Base-by-base conservation (phyloP, 2,113 vertebrate species). In the Columba janthina region DNA sequence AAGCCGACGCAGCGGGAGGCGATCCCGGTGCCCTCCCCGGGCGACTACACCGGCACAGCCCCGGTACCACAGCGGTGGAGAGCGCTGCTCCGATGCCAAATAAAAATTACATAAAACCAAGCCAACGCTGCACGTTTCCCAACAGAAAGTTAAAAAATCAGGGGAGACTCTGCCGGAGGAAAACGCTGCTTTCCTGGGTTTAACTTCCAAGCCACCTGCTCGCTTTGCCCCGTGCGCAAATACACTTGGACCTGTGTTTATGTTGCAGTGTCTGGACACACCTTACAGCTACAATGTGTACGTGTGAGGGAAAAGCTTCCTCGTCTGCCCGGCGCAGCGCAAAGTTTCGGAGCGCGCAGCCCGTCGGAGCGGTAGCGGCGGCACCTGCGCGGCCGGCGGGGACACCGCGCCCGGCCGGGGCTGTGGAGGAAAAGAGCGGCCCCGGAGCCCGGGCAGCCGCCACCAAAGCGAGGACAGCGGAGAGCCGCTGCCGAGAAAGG, bases 61-160 rank as follows among this genome's bases (percentile, higher is more conserved):
- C 77, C 64, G 28, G 28, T 44, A 19, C 53, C 48, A 69, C 83
- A 16, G 74, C 53, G 42, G 75, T 36, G 8, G 51, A 15, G 61
- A 62, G 65, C 38, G 32, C 60, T 15, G 65, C 78, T 66, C 61
- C 29, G 7, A 24, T 28, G 58, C 67, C 67, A 83, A 53, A 62
- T 32, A 44, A 32, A 40, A 12, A 15, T 9, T 6, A 7, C 20
- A 15, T 11, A 12, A 24, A 53, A 38, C 1, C 48, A 40, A 89
- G 29, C n/a, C 50, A 80, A 54, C 31, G 31, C 69, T 1, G 20
- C 51, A 50, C 84, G 64, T 89, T 84, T 81, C 54, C 29, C 76
- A 76, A 36, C 60, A 70, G 76, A 96, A 95, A 95, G 76, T 95
- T 94, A 46, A 65, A 93, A 86, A 56, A 17, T 1, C 29, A 22